phyloP scores from a whole-genome alignment of 2,797 vertebrate species.

The Eupleurogrammus muticus region DNA sequence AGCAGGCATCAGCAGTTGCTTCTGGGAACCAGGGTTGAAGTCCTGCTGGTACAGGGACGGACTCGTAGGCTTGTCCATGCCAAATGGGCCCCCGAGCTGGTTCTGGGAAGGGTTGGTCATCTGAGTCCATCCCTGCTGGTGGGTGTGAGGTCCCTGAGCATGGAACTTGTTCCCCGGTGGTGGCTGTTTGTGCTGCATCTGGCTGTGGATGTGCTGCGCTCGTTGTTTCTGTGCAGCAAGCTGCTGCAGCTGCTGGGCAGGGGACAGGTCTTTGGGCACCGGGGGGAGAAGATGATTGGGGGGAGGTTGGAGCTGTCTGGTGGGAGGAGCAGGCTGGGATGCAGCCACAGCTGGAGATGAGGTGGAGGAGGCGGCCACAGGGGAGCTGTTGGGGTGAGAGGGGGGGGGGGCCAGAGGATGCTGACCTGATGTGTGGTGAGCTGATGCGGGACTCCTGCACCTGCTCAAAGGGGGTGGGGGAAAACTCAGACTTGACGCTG shows the following conservation, averaged over 20 bases:
- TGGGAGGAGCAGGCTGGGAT: slow-evolving; percentile 76
- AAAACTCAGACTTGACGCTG: slow-evolving; percentile 93
- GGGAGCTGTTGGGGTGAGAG: slow-evolving; percentile 87
- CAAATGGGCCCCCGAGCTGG: slow-evolving; percentile 85
- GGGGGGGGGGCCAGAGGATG: slow-evolving; percentile 86
- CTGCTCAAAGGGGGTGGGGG: slow-evolving; percentile 91
- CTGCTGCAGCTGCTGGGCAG: slow-evolving; percentile 96
- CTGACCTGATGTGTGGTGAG: slow-evolving; percentile 89
- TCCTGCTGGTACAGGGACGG: slow-evolving; percentile 91
- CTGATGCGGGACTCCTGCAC: slow-evolving; percentile 89
- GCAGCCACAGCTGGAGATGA: slow-evolving; percentile 86
- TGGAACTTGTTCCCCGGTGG: slow-evolving; percentile 76
- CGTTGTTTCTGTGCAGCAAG: slow-evolving; percentile 94
- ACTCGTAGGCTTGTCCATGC: slow-evolving; percentile 92
- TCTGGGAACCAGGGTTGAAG: slow-evolving; percentile 89
- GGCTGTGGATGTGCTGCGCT: slow-evolving; percentile 90
- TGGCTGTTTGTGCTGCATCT: slow-evolving; percentile 82
- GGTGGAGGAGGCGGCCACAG: slow-evolving; percentile 82
- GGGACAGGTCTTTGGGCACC: slow-evolving; percentile 91
- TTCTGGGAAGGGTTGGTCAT: slow-evolving; percentile 86
- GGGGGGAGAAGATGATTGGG: slow-evolving; percentile 83
- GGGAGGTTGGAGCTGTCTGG: slow-evolving; percentile 81
- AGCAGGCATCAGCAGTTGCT: slow-evolving; percentile 87
- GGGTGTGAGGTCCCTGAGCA: slow-evolving; percentile 78
- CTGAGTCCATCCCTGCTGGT: slow-evolving; percentile 88